A percentile compares a stretch with the other conserved stretches of the same genome.
phyloP scores from a whole-genome alignment of 2,113 vertebrate genomes.

The Nyctereutes procyonoides region DNA sequence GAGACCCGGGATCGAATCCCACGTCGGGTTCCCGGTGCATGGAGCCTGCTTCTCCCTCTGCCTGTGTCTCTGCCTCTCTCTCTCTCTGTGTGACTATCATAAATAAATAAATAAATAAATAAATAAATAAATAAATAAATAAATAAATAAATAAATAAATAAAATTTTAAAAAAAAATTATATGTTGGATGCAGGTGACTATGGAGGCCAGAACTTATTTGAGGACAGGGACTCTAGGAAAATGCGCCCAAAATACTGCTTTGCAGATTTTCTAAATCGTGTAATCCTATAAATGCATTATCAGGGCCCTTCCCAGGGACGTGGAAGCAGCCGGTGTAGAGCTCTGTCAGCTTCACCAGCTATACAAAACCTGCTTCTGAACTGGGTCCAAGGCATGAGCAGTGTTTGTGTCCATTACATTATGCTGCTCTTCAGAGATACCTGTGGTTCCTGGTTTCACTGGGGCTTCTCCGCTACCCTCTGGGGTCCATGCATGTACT shows the following conservation, averaged over 20 bases:
- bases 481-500: rapidly evolving
- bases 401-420: not conserved
- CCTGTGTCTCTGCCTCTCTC: too few relatives aligned
- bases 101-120: too few relatives aligned
- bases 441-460: not conserved
- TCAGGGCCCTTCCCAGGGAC: not conserved
- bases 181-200: too few relatives aligned
- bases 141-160: too few relatives aligned
- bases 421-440: not conserved
- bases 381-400: not conserved
- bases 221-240: not conserved
- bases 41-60: too few relatives aligned
- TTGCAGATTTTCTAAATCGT: not conserved
- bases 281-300: too few relatives aligned
- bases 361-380: too few relatives aligned
- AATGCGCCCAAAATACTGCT: not conserved
- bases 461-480: not conserved
- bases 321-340: not conserved
- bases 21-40: too few relatives aligned
- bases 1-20: too few relatives aligned
- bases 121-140: too few relatives aligned
- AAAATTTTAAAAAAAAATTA: not conserved
- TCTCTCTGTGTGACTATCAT: too few relatives aligned
- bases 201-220: not conserved
- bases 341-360: not conserved